These are phyloP conservation scores for Gasterosteus nipponicus DNA, from an alignment of 2,113 vertebrate genomes.

Conservation along the genomic window DNA sequence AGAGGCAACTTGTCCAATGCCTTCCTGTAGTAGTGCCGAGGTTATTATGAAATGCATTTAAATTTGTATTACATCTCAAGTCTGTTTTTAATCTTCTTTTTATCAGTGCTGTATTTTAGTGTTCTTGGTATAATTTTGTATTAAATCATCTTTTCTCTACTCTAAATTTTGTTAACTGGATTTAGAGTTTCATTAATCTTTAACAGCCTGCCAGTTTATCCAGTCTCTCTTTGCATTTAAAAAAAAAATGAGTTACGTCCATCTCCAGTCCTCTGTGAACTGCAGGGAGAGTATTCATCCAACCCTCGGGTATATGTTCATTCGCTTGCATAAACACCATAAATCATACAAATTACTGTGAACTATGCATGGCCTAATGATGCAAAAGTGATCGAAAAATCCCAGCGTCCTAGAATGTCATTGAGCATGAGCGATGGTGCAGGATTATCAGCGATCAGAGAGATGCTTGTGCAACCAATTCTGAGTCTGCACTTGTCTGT, in stretches of 20 bases:
- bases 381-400: constrained; percentile 54
- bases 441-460: constrained; percentile 18
- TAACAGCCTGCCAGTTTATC: background rate
- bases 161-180: constrained; percentile 4
- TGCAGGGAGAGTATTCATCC: constrained; percentile 34
- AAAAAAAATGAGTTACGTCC: constrained; percentile 18
- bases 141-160: background rate
- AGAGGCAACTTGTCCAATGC: background rate
- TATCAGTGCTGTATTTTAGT: background rate
- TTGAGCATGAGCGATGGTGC: constrained; percentile 14
- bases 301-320: constrained; percentile 33
- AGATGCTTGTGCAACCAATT: constrained; percentile 16
- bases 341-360: constrained; percentile 58
- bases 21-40: background rate
- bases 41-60: constrained; percentile 4
- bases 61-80: background rate
- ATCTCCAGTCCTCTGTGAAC: constrained; percentile 1
- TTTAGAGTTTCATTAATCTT: constrained; percentile 1
- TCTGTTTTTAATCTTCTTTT: background rate
- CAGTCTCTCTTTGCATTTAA: background rate
- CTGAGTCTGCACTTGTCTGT: background rate
- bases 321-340: constrained; percentile 50
- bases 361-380: constrained; percentile 27
- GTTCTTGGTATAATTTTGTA: background rate
- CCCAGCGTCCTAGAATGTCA: constrained; percentile 26